Percentiles rank a stretch among this genome's conserved stretches.
Conservation (phyloP, 2,888 invertebrate genomes). For the Andricus curvator region DNA sequence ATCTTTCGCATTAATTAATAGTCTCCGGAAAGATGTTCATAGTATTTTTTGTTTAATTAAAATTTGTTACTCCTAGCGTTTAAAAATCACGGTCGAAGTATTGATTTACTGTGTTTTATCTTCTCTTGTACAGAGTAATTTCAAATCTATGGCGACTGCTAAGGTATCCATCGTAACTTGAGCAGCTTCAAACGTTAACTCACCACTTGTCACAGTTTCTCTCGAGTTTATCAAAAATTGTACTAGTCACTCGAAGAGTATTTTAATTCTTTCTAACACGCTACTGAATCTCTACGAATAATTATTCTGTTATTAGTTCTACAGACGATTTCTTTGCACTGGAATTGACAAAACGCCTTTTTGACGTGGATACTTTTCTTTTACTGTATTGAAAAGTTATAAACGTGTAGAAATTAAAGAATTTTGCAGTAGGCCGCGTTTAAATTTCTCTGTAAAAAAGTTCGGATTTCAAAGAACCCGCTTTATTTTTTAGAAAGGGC, state of each 20-base stretch:
- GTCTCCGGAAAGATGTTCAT: slow-evolving; percentile 64
- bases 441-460: background rate
- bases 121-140: slow-evolving; percentile 68
- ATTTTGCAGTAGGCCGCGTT: background rate
- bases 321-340: slow-evolving; percentile 36
- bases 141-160: slow-evolving; percentile 61
- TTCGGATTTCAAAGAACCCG: background rate
- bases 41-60: slow-evolving; percentile 65
- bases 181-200: slow-evolving; percentile 42
- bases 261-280: slow-evolving; percentile 5
- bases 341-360: slow-evolving; percentile 32
- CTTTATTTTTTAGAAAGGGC: background rate
- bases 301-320: slow-evolving; percentile 14
- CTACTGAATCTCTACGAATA: slow-evolving; percentile 10
- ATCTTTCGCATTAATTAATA: slow-evolving; percentile 54
- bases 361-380: slow-evolving; percentile 27
- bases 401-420: slow-evolving; percentile 23
- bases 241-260: slow-evolving; percentile 29
- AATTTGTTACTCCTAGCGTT: slow-evolving; percentile 64
- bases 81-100: slow-evolving; percentile 67
- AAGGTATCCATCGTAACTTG: slow-evolving; percentile 65
- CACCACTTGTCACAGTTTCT: slow-evolving; percentile 34
- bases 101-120: slow-evolving; percentile 63
- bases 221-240: slow-evolving; percentile 30
- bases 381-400: slow-evolving; percentile 23